Percentiles rank a stretch among this genome's conserved stretches.
Evolutionary conservation across 1,140 invertebrate genomes (phyloP).

Genomic region (Tetragonula clypearis): DNA sequence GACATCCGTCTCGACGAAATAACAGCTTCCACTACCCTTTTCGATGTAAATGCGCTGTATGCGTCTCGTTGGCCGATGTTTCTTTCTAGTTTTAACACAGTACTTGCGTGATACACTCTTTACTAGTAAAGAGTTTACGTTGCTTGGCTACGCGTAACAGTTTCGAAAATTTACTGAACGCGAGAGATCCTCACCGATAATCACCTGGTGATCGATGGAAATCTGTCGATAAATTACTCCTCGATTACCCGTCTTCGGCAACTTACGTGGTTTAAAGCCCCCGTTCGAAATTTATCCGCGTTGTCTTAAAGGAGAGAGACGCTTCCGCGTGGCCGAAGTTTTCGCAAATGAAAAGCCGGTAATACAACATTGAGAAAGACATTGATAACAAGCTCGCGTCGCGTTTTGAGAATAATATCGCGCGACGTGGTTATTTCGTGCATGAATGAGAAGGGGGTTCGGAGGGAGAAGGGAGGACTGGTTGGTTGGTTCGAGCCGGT

Average conservation of each 20-base stretch:
- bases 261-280: slow-evolving; percentile 1
- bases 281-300: slow-evolving; percentile 3
- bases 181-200: neutral
- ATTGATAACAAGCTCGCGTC: neutral
- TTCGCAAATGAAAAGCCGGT: neutral
- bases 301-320: slow-evolving; percentile 37
- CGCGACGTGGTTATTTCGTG: slow-evolving; percentile 5
- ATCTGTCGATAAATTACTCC: neutral
- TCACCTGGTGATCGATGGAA: neutral
- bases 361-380: neutral
- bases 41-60: neutral
- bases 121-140: neutral
- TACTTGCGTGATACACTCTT: neutral
- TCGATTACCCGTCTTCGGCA: neutral
- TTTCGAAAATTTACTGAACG: neutral
- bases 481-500: neutral
- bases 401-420: neutral
- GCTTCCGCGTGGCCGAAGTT: neutral
- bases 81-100: neutral
- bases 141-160: neutral
- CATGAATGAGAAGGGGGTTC: neutral
- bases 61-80: neutral
- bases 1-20: neutral
- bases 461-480: too few species aligned
- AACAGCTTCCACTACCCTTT: neutral